Base-by-base conservation (phyloP, 2,888 invertebrate genomes). In the Dynastes grantii region DNA sequence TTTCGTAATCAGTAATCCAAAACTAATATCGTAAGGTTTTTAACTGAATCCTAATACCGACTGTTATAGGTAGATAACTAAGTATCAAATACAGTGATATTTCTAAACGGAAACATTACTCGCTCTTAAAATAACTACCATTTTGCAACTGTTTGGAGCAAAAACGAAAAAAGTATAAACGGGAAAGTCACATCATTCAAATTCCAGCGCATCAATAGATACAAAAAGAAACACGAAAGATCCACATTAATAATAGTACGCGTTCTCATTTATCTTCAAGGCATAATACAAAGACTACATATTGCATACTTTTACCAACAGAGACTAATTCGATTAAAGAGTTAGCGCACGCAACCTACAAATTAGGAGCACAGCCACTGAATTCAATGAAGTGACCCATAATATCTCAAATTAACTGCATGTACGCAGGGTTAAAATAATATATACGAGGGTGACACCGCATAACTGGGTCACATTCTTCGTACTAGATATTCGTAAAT, bases 331-430 rank as follows among this genome's bases (percentile, higher is more conserved):
- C 61, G 73, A 75, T 75, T 63, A 75, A 75, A 61, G 45, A 27
- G 16, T 40, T 61, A 2, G 27, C 45, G 45, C 73, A 75, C 73
- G 73, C 73, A 75, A 75, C 11, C 61, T 45, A 63, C 73, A 45
- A 75, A 75, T 75, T 75, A 75, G 40, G 61, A 45, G 6, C 73
- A 49, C 27, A 61, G 11, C 16, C 73, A 49, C 27, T 63, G 45
- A 58, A 75, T 75, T 75, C 73, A 75, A 61, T 61, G 58, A 61
- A 75, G 61, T 49, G 45, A 61, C 61, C 37, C 55, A 58, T 75
- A 45, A 75, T 75, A 45, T 61, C 61, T 75, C 40, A 58, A 71
- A 55, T 71, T 61, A 75, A 61, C 61, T 75, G 45, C 22, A 58
- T 58, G 22, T 16, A 58, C 55, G 73, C 32, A 71, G 71, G 55